phyloP scores from a whole-genome alignment of 1,140 invertebrate species.

The Ceratosolen solmsi region DNA sequence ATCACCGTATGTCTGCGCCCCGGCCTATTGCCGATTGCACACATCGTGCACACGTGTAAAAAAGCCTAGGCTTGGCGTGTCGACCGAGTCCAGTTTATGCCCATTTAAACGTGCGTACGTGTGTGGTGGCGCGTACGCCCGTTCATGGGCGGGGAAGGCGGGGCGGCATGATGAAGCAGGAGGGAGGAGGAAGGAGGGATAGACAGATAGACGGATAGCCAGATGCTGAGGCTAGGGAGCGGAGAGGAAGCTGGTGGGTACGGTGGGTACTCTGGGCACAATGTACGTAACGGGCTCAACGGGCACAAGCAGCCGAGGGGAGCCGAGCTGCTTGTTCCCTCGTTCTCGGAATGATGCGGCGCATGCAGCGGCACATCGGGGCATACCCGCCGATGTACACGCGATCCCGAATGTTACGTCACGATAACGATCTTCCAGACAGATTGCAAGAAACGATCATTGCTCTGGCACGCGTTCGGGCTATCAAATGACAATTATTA shows the following conservation, averaged over 20 bases:
- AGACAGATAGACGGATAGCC: not conserved
- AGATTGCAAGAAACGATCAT: conserved; percentile 36
- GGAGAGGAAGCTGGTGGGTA: not conserved
- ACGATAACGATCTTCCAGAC: conserved; percentile 32
- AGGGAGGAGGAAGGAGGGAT: conserved; percentile 11
- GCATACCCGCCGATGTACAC: not conserved
- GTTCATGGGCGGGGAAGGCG: not conserved
- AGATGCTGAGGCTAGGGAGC: not conserved
- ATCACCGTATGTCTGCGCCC: no score
- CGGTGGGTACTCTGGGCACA: not conserved
- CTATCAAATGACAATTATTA: conserved; percentile 24
- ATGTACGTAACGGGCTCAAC: no score
- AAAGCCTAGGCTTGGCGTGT: not conserved
- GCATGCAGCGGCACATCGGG: not conserved
- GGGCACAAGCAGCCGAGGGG: not conserved
- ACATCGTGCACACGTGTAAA: not conserved
- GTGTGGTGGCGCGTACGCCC: not conserved
- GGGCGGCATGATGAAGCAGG: not conserved
- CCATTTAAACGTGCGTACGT: conserved; percentile 13
- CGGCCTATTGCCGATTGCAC: not conserved
- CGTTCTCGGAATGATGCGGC: conserved; percentile 53
- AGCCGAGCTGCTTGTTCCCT: not conserved
- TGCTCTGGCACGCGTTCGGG: conserved; percentile 34
- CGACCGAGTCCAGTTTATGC: not conserved
- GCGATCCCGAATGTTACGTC: conserved; percentile 18